Conservation (phyloP, 1,140 invertebrate genomes). For the Zaprionus ornatus region DNA sequence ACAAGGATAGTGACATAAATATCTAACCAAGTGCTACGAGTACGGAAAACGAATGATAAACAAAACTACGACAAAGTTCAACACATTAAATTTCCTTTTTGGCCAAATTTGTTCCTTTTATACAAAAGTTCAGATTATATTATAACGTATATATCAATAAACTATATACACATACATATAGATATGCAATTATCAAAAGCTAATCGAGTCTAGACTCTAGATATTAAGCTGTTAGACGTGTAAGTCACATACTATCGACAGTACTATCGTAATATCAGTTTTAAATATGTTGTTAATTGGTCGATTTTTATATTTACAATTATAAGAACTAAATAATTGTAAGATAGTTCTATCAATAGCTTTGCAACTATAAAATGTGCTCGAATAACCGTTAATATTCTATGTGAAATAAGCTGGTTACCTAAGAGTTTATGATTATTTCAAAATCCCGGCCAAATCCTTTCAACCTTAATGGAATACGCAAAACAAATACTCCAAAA, state of each 20-base stretch:
- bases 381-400: conserved; percentile 19
- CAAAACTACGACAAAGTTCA: conserved; percentile 42
- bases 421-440: neutral
- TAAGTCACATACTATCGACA: conserved; percentile 29
- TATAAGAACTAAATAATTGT: neutral
- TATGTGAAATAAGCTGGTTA: conserved; percentile 7
- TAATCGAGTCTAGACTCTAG: conserved; percentile 47
- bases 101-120: conserved; percentile 75
- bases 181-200: conserved; percentile 45
- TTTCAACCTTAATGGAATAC: neutral
- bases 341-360: neutral
- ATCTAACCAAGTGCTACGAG: conserved; percentile 35
- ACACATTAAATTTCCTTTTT: conserved; percentile 73
- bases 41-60: conserved; percentile 10
- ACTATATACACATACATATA: conserved; percentile 29
- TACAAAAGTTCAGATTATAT: conserved; percentile 53
- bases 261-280: neutral
- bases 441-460: conserved; percentile 30
- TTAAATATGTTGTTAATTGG: neutral
- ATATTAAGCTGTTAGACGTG: conserved; percentile 50
- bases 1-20: conserved; percentile 25
- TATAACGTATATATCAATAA: conserved; percentile 14
- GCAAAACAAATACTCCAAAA: conserved; percentile 25
- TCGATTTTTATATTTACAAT: neutral
- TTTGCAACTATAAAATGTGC: conserved; percentile 19